Evolutionary conservation across 2,113 vertebrate species (phyloP).

Genomic region (Equus przewalskii): DNA sequence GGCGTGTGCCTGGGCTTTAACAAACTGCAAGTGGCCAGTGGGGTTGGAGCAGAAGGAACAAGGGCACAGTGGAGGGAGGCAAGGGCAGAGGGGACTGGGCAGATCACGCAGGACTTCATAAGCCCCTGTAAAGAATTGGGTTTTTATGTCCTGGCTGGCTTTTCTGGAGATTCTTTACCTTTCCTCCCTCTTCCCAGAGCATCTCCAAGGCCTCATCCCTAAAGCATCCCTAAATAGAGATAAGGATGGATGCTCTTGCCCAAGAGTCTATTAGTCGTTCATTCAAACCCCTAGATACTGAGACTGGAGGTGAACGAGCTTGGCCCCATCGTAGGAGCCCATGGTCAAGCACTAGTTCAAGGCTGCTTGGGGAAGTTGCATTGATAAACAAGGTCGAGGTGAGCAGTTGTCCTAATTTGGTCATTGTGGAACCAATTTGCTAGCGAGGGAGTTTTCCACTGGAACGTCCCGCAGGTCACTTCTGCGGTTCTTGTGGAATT

Average conservation of each 20-base stretch:
- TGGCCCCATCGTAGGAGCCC: accelerated
- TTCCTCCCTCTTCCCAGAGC: not conserved
- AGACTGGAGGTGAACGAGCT: not conserved
- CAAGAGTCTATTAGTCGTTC: not conserved
- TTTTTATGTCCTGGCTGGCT: not conserved
- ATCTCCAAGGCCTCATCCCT: not conserved
- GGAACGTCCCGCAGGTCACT: not conserved
- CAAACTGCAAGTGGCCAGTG: not conserved
- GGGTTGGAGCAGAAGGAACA: not conserved
- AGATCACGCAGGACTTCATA: accelerated
- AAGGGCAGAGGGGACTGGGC: not conserved
- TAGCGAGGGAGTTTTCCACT: not conserved
- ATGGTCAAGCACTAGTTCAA: not conserved
- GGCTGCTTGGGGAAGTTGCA: not conserved
- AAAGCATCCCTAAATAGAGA: not conserved
- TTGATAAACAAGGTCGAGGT: not conserved
- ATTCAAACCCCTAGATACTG: not conserved
- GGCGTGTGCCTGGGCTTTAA: not conserved
- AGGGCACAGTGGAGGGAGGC: too few relatives aligned
- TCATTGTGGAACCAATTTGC: not conserved
- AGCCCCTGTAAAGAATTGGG: not conserved
- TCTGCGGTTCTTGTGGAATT: not conserved
- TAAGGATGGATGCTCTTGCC: not conserved
- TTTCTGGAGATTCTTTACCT: not conserved
- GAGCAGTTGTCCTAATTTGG: not conserved